A percentile compares a stretch with the other conserved stretches of the same genome.
phyloP scores from a whole-genome alignment of 2,797 vertebrate species.

The Gorsachius magnificus region DNA sequence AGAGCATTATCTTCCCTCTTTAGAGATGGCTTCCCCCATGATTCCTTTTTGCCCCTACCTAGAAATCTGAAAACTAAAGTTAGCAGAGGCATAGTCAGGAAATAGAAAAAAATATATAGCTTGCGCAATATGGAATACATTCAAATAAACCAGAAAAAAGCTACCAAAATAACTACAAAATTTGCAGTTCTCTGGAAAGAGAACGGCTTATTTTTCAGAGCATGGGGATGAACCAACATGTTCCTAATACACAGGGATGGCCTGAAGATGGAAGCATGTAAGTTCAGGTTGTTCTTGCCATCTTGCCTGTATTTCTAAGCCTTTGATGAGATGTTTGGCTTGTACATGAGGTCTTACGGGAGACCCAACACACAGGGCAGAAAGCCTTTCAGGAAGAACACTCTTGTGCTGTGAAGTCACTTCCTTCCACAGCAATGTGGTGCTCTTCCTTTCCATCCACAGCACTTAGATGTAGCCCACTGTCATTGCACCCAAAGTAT shows the following conservation, averaged over 20 bases:
- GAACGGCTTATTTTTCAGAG: not conserved
- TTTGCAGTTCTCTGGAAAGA: not conserved
- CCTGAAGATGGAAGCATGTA: fast-evolving
- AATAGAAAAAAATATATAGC: not conserved
- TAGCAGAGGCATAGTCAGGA: not conserved
- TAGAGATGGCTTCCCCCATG: not conserved
- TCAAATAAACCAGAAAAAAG: slow-evolving; percentile 3
- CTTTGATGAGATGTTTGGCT: not conserved
- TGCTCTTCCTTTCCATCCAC: not conserved
- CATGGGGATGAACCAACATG: not conserved
- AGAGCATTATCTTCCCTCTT: not conserved
- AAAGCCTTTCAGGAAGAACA: not conserved
- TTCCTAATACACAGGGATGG: not conserved
- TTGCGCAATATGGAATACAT: not conserved
- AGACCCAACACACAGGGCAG: not conserved
- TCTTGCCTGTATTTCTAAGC: not conserved
- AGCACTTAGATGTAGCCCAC: not conserved
- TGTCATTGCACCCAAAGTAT: not conserved
- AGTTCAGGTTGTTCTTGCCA: not conserved
- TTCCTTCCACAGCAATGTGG: not conserved
- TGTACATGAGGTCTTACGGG: not conserved
- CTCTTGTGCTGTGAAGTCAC: not conserved
- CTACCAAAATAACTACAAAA: not conserved
- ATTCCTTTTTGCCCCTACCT: not conserved
- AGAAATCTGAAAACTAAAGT: slow-evolving; percentile 24